phyloP scores from a whole-genome alignment of 2,113 vertebrate genomes.

The Stigmatopora nigra region DNA sequence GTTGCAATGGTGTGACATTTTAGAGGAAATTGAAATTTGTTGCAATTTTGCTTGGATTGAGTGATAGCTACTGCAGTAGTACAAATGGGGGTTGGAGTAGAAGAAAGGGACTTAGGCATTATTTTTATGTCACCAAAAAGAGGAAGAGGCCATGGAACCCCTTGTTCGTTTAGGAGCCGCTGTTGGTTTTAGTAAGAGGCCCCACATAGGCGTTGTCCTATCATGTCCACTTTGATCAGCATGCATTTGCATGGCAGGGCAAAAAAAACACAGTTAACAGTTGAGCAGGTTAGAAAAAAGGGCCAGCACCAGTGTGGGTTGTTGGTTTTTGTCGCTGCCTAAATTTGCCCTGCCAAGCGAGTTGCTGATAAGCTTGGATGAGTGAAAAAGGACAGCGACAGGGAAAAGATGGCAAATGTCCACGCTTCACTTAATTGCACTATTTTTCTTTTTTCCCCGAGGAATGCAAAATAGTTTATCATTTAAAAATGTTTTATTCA shows the following conservation, averaged over 20 bases:
- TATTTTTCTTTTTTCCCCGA: conserved; percentile 6
- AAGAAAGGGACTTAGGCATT: conserved; percentile 51
- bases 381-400: conserved; percentile 37
- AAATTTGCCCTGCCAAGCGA: conserved; percentile 67
- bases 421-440: conserved; percentile 6
- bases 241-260: conserved; percentile 71
- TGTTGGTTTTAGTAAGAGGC: conserved; percentile 67
- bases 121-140: conserved; percentile 52
- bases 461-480: neutral
- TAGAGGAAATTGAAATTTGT: neutral
- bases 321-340: conserved; percentile 70
- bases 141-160: conserved; percentile 61
- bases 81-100: conserved; percentile 13
- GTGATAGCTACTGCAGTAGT: conserved; percentile 14
- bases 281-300: conserved; percentile 75
- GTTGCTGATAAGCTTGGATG: conserved; percentile 58
- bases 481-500: neutral
- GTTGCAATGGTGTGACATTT: neutral
- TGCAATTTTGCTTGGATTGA: conserved; percentile 32
- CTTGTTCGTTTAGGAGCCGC: conserved; percentile 54
- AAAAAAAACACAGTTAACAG: conserved; percentile 75
- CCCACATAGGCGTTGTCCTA: conserved; percentile 58
- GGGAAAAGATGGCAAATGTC: conserved; percentile 12
- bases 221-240: conserved; percentile 65
- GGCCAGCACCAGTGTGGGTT: conserved; percentile 65